These are phyloP conservation scores for Anolis apletophallus DNA, from an alignment of 2,797 vertebrate species.

Conservation along the genomic window DNA sequence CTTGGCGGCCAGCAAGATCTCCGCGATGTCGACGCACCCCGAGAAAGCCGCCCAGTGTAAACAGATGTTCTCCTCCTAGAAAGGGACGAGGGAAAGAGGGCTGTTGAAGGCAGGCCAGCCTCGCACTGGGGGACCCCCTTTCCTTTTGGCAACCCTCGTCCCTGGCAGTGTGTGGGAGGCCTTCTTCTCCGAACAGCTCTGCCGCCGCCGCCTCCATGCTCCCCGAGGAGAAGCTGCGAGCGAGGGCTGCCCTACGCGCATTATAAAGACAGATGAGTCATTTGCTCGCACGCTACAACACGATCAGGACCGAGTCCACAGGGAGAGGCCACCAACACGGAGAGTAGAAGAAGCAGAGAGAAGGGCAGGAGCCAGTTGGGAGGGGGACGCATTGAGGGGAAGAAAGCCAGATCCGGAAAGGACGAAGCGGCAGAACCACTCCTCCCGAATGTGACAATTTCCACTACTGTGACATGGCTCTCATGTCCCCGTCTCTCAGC, in stretches of 20 bases:
- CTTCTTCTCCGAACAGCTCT: neutral
- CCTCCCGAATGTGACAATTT: too few relatives aligned
- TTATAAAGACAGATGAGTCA: constrained; percentile 11
- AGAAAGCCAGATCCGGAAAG: constrained; percentile 13
- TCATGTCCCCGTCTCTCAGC: too few relatives aligned
- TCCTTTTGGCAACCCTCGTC: neutral
- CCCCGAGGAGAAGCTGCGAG: constrained; percentile 20
- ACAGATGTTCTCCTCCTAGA: constrained; percentile 97
- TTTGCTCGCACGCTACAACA: constrained; percentile 54
- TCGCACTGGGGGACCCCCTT: neutral
- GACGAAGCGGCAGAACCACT: neutral
- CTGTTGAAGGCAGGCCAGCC: constrained; percentile 42
- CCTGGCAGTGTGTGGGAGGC: neutral
- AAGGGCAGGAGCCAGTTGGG: neutral
- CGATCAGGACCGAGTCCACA: constrained; percentile 25
- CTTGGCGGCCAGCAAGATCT: constrained; percentile 89
- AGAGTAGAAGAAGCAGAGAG: constrained; percentile 30
- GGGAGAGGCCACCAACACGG: constrained; percentile 50
- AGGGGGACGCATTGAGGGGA: neutral
- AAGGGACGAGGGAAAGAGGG: neutral
- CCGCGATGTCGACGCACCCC: constrained; percentile 94
- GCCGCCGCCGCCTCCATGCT: neutral
- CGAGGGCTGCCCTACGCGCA: neutral
- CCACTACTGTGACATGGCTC: too few relatives aligned
- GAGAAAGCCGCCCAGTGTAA: constrained; percentile 99